Base-by-base conservation (phyloP, 2,888 invertebrate species). In the Taphrorychus bicolor region DNA sequence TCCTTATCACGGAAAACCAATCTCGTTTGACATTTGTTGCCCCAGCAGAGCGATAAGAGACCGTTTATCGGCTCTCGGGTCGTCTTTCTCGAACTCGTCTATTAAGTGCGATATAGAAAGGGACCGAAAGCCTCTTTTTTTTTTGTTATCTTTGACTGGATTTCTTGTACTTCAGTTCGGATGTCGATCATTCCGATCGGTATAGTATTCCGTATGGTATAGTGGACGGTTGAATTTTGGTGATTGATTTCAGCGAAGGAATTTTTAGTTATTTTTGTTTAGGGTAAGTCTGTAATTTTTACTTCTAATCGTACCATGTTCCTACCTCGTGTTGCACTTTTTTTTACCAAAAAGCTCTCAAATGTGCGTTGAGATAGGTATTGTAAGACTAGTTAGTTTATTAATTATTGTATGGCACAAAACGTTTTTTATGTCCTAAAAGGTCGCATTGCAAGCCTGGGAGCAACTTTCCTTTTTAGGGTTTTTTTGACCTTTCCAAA, bases 21-120 rank as follows among this genome's bases (percentile, higher is more conserved):
- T 75, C 71, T 72, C 73, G 70, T 75, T 73, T 74, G 72, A 74
- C 73, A 73, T 75, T 71, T 71, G 71, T 69, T 75, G 73, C 76
- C 76, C 77, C 76, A 76, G 76, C 62, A 67, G 22, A 67, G 22
- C 57, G 67, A 67, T 67, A 67, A 67, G 58, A 21, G 16, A 14
- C 22, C n/a, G 14, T 40, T 53, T 61, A 60, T 60, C 54, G 17
- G 45, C 42, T 57, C 49, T 62, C 49, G 24, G 59, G 52, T 63
- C 11, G 49, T 66, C 66, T 66, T 53, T 45, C 32, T 65, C 54
- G 17, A 4, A 16, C 11, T 14, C 18, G 14, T 17, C n/a, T n/a
- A 16, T 5, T 22, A 11, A 14, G 17, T 7, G 45, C 7, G 21
- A 14, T 16, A 4, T 16, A 45, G 45, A 32, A 22, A 16, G 2